Percentiles rank a stretch among this genome's conserved stretches.
Evolutionary conservation across 2,113 vertebrate genomes (phyloP).

Genomic region (Cryptomyrus ogoouensis): DNA sequence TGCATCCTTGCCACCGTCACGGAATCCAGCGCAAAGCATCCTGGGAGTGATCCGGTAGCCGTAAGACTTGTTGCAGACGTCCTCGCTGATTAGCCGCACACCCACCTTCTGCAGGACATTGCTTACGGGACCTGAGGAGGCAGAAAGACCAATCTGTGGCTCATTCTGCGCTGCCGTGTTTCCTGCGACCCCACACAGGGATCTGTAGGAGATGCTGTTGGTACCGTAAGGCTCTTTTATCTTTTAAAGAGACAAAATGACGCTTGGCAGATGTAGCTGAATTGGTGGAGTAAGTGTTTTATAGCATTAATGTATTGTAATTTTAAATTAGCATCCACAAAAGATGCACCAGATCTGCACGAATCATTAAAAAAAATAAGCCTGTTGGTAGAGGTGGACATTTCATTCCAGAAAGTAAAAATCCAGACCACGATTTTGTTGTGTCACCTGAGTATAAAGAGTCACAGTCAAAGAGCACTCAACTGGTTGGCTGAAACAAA

Average conservation of each 20-base stretch:
- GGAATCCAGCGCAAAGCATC: constrained; percentile 91
- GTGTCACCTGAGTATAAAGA: not conserved
- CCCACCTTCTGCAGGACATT: constrained; percentile 78
- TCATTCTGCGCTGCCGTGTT: not conserved
- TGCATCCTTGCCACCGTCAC: constrained; percentile 75
- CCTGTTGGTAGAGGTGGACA: not conserved
- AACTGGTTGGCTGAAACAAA: not conserved
- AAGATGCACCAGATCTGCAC: not conserved
- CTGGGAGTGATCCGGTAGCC: constrained; percentile 76
- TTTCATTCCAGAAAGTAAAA: not conserved
- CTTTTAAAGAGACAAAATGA: not conserved
- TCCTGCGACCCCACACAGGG: not conserved
- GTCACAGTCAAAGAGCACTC: not conserved
- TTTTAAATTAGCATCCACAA: not conserved
- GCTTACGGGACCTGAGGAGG: constrained; percentile 61
- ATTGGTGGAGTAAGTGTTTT: not conserved
- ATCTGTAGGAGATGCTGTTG: not conserved
- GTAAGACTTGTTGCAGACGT: constrained; percentile 73
- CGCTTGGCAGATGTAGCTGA: not conserved
- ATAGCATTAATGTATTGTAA: not conserved
- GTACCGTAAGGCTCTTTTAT: not conserved
- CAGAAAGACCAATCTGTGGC: constrained; percentile 8
- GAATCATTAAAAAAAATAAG: not conserved
- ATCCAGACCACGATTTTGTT: not conserved
- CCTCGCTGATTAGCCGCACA: constrained; percentile 75